Conservation (phyloP, 2,888 invertebrate species). For the Volucella inanis region DNA sequence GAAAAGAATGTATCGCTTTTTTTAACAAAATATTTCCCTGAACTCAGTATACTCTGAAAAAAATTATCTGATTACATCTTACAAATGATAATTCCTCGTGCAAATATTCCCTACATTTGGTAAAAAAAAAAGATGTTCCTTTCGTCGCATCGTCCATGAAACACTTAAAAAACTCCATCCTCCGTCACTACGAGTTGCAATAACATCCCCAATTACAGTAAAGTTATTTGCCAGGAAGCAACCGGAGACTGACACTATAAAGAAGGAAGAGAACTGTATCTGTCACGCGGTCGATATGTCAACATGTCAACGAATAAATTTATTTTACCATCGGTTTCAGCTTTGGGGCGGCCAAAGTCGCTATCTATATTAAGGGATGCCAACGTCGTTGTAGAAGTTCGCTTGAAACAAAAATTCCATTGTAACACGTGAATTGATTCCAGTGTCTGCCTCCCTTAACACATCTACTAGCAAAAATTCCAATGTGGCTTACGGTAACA, state of each 20-base stretch:
- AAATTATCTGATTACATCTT: too few relatives aligned
- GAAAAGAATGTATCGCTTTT: too few relatives aligned
- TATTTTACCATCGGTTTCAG: conserved; percentile 19
- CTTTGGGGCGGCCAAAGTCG: not conserved
- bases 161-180: too few relatives aligned
- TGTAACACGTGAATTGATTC: conserved; percentile 11
- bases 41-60: too few relatives aligned
- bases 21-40: too few relatives aligned
- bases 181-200: too few relatives aligned
- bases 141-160: too few relatives aligned
- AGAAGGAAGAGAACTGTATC: not conserved
- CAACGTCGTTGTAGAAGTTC: conserved; percentile 5
- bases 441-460: not conserved
- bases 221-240: conserved; percentile 10
- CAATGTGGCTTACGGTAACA: not conserved
- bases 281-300: conserved; percentile 5
- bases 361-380: conserved; percentile 5
- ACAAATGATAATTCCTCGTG: too few relatives aligned
- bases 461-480: conserved; percentile 1
- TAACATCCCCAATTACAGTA: not conserved
- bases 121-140: too few relatives aligned
- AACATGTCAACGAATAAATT: conserved; percentile 28
- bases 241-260: not conserved
- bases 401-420: not conserved
- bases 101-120: too few relatives aligned